Percentiles rank a stretch among this genome's conserved stretches.
These are phyloP conservation scores for Anthoscopus minutus DNA, from an alignment of 2,113 vertebrate species.

Conservation along the genomic window DNA sequence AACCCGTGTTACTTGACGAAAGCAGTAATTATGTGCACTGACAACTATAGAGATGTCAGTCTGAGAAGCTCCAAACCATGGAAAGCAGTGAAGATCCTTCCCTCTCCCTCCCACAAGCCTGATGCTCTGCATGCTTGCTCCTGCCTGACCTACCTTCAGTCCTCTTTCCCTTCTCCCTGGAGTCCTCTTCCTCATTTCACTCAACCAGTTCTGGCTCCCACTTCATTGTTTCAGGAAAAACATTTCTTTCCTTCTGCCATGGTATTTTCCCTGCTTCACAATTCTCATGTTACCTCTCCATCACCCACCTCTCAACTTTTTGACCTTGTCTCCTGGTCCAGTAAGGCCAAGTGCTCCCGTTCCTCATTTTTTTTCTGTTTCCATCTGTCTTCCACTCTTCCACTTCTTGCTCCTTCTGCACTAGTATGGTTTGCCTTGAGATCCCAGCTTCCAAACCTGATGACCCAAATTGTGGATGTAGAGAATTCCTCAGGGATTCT, in stretches of 20 bases:
- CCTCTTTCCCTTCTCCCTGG: background rate
- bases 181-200: background rate
- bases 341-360: background rate
- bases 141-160: background rate
- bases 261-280: background rate
- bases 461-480: no score
- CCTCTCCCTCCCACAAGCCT: background rate
- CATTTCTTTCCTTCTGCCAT: background rate
- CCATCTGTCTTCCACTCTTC: background rate
- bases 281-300: background rate
- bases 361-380: background rate
- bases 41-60: background rate
- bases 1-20: background rate
- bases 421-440: background rate
- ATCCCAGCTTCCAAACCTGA: background rate
- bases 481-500: no score
- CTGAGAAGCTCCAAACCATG: background rate
- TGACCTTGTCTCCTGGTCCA: background rate
- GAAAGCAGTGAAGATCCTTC: background rate
- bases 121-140: accelerated
- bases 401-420: background rate
- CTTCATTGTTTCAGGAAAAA: background rate
- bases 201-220: background rate
- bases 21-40: background rate
- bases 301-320: background rate